A percentile compares a stretch with the other conserved stretches of the same genome.
Conservation (phyloP, 2,888 invertebrate species). For the Salpingus planirostris region DNA sequence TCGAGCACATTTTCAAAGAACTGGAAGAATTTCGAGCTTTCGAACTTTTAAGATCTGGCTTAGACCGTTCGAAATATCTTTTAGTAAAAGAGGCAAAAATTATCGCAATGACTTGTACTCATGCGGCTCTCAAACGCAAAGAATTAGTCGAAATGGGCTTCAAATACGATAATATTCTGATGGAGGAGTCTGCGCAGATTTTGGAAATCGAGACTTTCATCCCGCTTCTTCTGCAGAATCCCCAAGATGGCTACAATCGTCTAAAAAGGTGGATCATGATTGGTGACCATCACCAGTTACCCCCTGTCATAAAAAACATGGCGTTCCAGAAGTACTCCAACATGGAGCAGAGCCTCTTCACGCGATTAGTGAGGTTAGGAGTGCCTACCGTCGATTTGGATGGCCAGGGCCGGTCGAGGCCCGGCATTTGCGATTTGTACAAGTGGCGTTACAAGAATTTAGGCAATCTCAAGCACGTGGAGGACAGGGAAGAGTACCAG, state of each 20-base stretch:
- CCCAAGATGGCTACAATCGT: conserved; percentile 90
- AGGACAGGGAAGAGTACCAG: conserved; percentile 73
- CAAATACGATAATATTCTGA: conserved; percentile 97
- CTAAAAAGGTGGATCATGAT: conserved; percentile 99
- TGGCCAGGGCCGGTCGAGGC: conserved; percentile 91
- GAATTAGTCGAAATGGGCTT: conserved; percentile 94
- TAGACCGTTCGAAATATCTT: conserved; percentile 93
- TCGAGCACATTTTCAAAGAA: conserved; percentile 92
- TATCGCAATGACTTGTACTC: conserved; percentile 99
- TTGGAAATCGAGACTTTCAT: conserved; percentile 99
- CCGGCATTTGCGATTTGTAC: conserved; percentile 87
- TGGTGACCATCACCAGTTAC: conserved; percentile 97
- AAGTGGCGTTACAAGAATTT: conserved; percentile 95
- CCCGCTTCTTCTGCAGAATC: conserved; percentile 95
- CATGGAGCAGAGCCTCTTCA: conserved; percentile 99
- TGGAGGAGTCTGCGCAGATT: conserved; percentile 99
- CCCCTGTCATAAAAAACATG: conserved; percentile 99
- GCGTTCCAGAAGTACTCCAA: conserved; percentile 99
- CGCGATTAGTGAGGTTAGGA: conserved; percentile 88
- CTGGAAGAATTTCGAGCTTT: conserved; percentile 98
- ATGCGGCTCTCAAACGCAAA: conserved; percentile 92
- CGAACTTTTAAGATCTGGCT: conserved; percentile 87
- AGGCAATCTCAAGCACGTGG: conserved; percentile 89
- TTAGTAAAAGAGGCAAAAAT: conserved; percentile 98
- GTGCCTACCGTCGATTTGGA: conserved; percentile 97